Evolutionary conservation across 2,113 vertebrate genomes (phyloP).

Genomic region (Bos indicus): DNA sequence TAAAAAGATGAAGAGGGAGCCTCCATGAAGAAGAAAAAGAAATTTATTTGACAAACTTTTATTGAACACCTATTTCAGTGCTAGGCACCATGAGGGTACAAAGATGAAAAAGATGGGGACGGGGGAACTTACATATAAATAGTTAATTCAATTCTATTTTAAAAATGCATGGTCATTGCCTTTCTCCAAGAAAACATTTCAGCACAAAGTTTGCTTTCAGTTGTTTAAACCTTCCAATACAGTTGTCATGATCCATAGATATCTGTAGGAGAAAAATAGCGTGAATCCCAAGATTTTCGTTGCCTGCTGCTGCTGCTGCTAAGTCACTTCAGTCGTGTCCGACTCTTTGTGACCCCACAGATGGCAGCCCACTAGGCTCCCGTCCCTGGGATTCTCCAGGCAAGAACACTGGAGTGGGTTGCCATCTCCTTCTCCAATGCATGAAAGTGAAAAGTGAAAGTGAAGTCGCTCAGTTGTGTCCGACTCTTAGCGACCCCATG

Average conservation of each 20-base stretch:
- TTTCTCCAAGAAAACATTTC: neutral
- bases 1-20: neutral
- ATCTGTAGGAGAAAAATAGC: neutral
- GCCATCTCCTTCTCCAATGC: neutral
- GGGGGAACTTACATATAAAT: neutral
- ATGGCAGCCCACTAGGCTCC: neutral
- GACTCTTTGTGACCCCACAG: neutral
- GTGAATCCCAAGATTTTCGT: neutral
- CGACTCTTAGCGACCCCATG: too few species aligned
- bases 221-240: neutral
- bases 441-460: too few species aligned
- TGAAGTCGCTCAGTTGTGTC: too few species aligned
- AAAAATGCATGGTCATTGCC: neutral
- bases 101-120: neutral
- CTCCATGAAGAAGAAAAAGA: neutral
- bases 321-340: neutral
- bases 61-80: neutral
- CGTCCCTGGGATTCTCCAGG: neutral
- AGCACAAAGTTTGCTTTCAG: neutral
- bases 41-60: neutral
- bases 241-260: neutral
- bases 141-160: neutral
- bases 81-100: neutral
- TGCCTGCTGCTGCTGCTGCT: neutral
- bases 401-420: neutral